Base-by-base conservation (phyloP, 2,888 invertebrate species). In the Oscheius sp. region DNA sequence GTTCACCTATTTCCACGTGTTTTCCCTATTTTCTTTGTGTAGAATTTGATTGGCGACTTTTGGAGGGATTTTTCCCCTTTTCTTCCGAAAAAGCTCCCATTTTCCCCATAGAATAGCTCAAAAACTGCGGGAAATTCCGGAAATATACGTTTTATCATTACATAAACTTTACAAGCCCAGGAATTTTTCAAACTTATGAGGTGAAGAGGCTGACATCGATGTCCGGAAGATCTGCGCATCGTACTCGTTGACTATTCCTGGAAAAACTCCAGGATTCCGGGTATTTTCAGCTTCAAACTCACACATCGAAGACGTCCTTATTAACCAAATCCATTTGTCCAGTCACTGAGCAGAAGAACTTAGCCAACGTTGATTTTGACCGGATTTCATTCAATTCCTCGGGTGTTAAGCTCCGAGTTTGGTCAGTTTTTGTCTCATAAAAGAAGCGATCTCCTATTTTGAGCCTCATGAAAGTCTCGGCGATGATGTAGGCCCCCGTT, bases 401-500 rank as follows among this genome's bases (percentile, higher is more conserved):
- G 27, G 25, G 59, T 18, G 68, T 75, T 16, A 75, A 52, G 16
- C 68, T 68, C 6, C 73, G 43, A 1, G 70, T 49, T 13, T 46
- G 52, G 35, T 35, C 18, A n/a, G 21, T 53, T 41, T 7, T 21
- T 18, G 35, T 27, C 25, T 82, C 81, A 52, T 77, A 81, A 69
- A 71, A 82, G 77, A 81, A 82, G n/a, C 82, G 70, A 69, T 82
- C 82, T 49, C 82, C 82, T 21, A 46, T 69, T 55, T 78, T 78
- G 29, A 79, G 68, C 0, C 69, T 66, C 21, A 56, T 29, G 73
- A 82, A 82, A 43, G 79, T 79, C 16, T 79, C 79, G 9, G 79
- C 78, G 16, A 81, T 77, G 56, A 82, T 79, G 59, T 72, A 74
- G 7, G 75, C 72, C 21, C 77, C 82, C 52, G 81, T 81, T 45